Evolutionary conservation across 1,140 invertebrate species (phyloP), one percentile per base, ranked within the genome.

Genomic region (Drosophila sulfurigaster): DNA sequence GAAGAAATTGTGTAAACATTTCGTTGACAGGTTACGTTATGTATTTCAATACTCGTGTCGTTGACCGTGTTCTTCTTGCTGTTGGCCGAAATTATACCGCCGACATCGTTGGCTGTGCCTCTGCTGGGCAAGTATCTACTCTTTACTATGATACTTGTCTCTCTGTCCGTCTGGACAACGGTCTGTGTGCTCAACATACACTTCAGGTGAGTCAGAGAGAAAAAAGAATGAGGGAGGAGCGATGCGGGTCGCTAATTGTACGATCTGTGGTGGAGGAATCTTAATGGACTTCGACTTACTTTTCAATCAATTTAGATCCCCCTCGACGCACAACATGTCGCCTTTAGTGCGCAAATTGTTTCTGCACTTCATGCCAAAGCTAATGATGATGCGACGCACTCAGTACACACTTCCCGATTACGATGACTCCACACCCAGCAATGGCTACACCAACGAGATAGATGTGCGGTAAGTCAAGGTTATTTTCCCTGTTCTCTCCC

Each of bases 21-120:
- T 92, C 87, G 91, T 92, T 92, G 88, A 81, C 94, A 96, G 95
- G 95, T 96, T 91, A 96, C 98, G 79, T 95, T 99, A 85, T 99
- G 98, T 94, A 99, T 99, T 93, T 99, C 98, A 86, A 99, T 99
- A 93, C 95, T 99, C 74, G 96, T 99, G 77, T 99, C 99, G 57
- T 94, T 99, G 91, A 99, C 98, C 92, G 98, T 99, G 93, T 99
- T 99, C 94, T 99, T 99, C 95, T 95, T 99, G 91, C 94, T 99
- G 75, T 93, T 99, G 86, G 98, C 98, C 63, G 98, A 99, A 94
- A 98, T 99, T 91, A 99, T 99, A 92, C 99, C 99, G 43, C 98
- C 98, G 11, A 99, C 99, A 15, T 99, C 98, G 13, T 94, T 99
- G 75, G 98, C 98, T 13, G 97, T 99, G 79, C 98, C 99, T n/a